Base-by-base conservation (phyloP, 2,113 vertebrate genomes). In the Peromyscus maniculatus region DNA sequence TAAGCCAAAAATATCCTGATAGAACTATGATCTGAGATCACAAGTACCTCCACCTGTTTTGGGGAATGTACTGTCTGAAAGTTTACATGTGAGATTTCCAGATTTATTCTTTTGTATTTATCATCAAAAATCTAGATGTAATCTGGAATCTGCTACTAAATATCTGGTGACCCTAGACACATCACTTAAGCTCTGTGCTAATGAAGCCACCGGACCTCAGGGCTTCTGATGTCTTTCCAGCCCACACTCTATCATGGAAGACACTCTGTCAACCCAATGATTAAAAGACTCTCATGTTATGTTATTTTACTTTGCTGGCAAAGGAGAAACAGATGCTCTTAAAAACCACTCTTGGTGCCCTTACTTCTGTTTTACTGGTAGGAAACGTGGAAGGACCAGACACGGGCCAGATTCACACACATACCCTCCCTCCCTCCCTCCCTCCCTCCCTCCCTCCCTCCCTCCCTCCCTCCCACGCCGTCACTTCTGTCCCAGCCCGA, bases 301-400 rank as follows among this genome's bases (percentile, higher is more conserved):
- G 67, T 57, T 92, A 33, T 33, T 96, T 93, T 59, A 90, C 89
- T 97, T 57, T 95, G 95, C 64, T 91, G 93, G 86, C 93, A 97
- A 96, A 97, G 72, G 94, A 97, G 84, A 96, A 97, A 95, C 96
- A 96, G 92, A 97, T 97, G 97, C 77, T 90, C 96, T 52, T 55
- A 46, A 83, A 94, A 79, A 52, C 0, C 28, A 39, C 69, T 33
- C 89, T 89, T 55, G 36, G 67, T 82, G 74, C 67, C 74, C 17
- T 87, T 21, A 17, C 5, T 31, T 21, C 52, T 75, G 36, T 86
- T 90, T 66, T 31, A 3, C 78, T 55, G 82, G 59, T 87, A 80
- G 64, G 89, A 71, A 69, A 55, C 4, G 16, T 24, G 46, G 71
- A 84, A 24, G 79, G 0, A 84, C 43, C 22, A 10, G 89, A 33